Evolutionary conservation across 2,888 invertebrate genomes (phyloP).

Genomic region (Escarpia spicata): DNA sequence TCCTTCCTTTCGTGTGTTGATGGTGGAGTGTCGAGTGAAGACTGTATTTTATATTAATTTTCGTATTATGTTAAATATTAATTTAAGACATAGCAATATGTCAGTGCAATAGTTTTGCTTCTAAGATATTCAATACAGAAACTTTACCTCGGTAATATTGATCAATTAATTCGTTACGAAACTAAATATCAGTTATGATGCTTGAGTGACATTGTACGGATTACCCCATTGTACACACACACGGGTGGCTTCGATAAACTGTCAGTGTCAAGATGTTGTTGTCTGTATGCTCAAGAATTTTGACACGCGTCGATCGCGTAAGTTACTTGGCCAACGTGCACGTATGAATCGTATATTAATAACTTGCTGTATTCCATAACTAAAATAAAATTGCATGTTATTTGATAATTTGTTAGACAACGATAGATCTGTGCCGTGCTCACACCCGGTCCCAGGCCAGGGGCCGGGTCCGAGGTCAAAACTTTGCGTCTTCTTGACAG

Average conservation of each 20-base stretch:
- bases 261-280: neutral
- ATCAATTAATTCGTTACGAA: neutral
- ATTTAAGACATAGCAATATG: neutral
- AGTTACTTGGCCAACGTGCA: neutral
- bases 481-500: neutral
- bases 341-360: neutral
- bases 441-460: neutral
- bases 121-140: neutral
- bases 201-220: neutral
- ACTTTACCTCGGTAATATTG: neutral
- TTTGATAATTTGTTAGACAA: neutral
- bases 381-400: neutral
- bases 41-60: neutral
- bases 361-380: neutral
- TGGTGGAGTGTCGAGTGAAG: constrained; percentile 2
- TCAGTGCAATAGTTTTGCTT: neutral
- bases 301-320: neutral
- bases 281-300: neutral
- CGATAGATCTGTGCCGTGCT: neutral
- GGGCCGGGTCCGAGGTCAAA: constrained; percentile 1
- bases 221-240: no score
- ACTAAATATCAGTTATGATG: neutral
- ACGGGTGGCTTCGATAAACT: neutral
- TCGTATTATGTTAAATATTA: neutral
- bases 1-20: neutral